These are phyloP conservation scores for Andricus grossulariae DNA, from an alignment of 1,140 invertebrate genomes.

Conservation along the genomic window DNA sequence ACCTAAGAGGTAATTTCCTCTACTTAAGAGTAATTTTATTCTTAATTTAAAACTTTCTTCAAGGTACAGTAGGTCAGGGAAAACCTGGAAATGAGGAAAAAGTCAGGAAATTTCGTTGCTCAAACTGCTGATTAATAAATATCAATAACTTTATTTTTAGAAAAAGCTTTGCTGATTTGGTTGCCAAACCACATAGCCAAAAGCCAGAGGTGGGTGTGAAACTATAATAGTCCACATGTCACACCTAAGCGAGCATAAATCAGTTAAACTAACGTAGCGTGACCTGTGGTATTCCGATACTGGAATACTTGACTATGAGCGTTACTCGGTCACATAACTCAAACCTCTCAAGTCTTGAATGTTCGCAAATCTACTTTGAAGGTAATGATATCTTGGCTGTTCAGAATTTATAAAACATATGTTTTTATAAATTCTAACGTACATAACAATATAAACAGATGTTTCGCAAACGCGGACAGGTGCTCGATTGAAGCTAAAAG, in stretches of 20 bases:
- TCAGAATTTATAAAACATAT: slow-evolving; percentile 26
- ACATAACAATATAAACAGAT: slow-evolving; percentile 4
- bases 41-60: too few species aligned
- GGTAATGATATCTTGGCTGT: slow-evolving; percentile 11
- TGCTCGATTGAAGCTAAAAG: slow-evolving; percentile 6
- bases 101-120: background rate
- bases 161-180: background rate
- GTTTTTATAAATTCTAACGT: slow-evolving; percentile 14
- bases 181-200: background rate
- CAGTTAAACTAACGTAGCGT: slow-evolving; percentile 45
- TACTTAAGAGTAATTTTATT: too few species aligned
- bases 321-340: slow-evolving; percentile 18
- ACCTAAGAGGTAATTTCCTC: too few species aligned
- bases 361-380: slow-evolving; percentile 22
- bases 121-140: background rate
- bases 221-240: slow-evolving; percentile 19
- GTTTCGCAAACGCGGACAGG: slow-evolving; percentile 20
- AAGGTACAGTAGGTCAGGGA: background rate
- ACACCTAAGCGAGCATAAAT: slow-evolving; percentile 42
- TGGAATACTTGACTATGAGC: background rate
- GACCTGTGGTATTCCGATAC: slow-evolving; percentile 45
- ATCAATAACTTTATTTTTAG: background rate
- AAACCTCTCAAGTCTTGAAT: background rate
- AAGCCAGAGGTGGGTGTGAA: background rate
- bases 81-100: too few species aligned